phyloP scores from a whole-genome alignment of 2,113 vertebrate genomes.

The Vanacampus margaritifer region DNA sequence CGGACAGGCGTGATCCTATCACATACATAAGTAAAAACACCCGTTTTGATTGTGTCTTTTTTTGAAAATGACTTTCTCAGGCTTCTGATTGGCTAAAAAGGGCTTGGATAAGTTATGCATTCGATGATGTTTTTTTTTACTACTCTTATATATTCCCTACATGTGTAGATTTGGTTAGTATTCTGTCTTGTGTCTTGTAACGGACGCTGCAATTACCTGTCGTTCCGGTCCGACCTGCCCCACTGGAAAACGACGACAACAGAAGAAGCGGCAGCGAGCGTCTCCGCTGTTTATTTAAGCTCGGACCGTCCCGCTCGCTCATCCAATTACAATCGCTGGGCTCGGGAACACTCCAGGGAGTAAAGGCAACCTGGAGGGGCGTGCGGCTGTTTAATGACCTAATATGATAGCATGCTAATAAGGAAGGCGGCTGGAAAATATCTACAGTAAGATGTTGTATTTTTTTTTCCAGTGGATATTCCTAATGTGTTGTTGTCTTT shows the following conservation, averaged over 20 bases:
- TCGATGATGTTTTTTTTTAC: not conserved
- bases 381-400: not conserved
- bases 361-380: slow-evolving; percentile 21
- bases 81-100: not conserved
- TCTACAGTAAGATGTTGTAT: not conserved
- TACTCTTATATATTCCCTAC: not conserved
- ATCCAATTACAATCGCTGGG: not conserved
- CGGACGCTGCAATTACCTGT: slow-evolving; percentile 43
- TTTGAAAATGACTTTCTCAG: not conserved
- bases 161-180: not conserved
- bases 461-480: not conserved
- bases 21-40: no score
- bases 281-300: slow-evolving; percentile 39
- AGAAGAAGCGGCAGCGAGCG: not conserved
- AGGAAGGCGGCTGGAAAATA: not conserved
- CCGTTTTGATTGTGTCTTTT: not conserved
- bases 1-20: no score
- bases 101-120: not conserved
- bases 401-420: not conserved
- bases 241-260: slow-evolving; percentile 22
- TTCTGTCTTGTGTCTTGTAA: slow-evolving; percentile 29
- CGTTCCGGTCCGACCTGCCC: slow-evolving; percentile 61
- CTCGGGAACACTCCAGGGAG: slow-evolving; percentile 11
- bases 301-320: slow-evolving; percentile 1
- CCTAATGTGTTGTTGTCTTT: not conserved